Evolutionary conservation across 2,797 vertebrate genomes (phyloP).

Genomic region (Microctenopoma steveboyesi): DNA sequence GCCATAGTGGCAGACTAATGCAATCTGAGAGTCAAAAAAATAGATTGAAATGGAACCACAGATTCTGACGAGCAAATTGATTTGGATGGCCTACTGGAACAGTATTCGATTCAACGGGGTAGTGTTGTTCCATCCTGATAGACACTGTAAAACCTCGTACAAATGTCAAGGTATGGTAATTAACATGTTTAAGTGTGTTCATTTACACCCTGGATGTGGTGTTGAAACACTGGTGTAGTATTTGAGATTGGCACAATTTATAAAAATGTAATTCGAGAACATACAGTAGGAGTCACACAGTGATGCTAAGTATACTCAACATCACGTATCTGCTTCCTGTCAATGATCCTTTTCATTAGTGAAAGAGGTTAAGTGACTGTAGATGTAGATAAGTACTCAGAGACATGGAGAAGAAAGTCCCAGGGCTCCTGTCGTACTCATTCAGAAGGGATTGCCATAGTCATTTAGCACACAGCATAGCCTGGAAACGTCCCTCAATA

Average conservation of each 20-base stretch:
- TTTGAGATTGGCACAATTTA: constrained; percentile 22
- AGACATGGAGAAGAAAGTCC: constrained; percentile 37
- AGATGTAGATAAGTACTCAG: constrained; percentile 65
- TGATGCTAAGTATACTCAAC: constrained; percentile 46
- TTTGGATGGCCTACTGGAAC: constrained; percentile 54
- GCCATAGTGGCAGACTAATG: constrained; percentile 39
- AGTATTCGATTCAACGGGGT: constrained; percentile 35
- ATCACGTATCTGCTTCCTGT: constrained; percentile 58
- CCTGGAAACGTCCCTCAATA: constrained; percentile 27
- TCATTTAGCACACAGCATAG: constrained; percentile 28
- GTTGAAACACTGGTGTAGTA: constrained; percentile 26
- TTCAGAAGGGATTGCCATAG: constrained; percentile 48
- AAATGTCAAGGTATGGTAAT: constrained; percentile 42
- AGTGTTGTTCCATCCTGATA: constrained; percentile 33
- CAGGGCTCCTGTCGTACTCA: constrained; percentile 38
- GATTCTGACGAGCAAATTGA: constrained; percentile 63
- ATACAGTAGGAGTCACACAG: constrained; percentile 23
- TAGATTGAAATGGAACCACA: constrained; percentile 51
- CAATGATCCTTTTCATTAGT: constrained; percentile 70
- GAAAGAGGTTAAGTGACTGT: constrained; percentile 63
- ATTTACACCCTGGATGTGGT: constrained; percentile 23
- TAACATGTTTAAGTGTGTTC: constrained; percentile 30
- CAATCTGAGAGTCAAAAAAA: constrained; percentile 39
- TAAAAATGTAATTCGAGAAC: constrained; percentile 16
- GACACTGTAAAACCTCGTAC: constrained; percentile 42